These are phyloP conservation scores for Ypsolopha sequella DNA, from an alignment of 2,888 invertebrate species.

Conservation along the genomic window DNA sequence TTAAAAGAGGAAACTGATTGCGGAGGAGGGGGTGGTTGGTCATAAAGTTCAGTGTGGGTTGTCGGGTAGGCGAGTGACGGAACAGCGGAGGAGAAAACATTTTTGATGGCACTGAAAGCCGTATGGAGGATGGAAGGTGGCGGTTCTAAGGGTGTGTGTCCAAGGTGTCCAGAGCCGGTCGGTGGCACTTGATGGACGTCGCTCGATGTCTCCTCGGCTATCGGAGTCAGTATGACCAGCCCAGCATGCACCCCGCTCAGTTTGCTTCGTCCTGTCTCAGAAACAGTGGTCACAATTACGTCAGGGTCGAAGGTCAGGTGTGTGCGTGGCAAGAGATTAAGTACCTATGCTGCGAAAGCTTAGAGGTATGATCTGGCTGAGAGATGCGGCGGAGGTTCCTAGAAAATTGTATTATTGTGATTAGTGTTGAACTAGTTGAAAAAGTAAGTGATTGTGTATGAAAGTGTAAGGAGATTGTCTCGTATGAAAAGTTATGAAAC, in stretches of 20 bases:
- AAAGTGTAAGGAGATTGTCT: neutral
- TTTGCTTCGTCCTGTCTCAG: constrained; percentile 62
- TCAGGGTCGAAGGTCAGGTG: neutral
- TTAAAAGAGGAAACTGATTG: constrained; percentile 37
- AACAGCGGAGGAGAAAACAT: constrained; percentile 31
- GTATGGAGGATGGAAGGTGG: constrained; percentile 47
- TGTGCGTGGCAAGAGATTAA: constrained; percentile 8
- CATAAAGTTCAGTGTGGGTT: constrained; percentile 11
- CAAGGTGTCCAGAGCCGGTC: constrained; percentile 18
- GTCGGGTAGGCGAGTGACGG: constrained; percentile 14
- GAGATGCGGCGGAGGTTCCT: constrained; percentile 12
- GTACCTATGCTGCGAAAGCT: constrained; percentile 25
- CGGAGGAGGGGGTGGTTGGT: constrained; percentile 46
- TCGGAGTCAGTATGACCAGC: constrained; percentile 53
- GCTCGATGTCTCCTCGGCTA: constrained; percentile 30
- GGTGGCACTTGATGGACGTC: constrained; percentile 27
- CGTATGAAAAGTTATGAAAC: neutral
- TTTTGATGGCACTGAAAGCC: constrained; percentile 54
- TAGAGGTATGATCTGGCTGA: constrained; percentile 20
- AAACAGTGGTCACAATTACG: constrained; percentile 20
- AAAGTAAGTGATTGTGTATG: neutral
- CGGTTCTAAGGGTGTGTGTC: constrained; percentile 47
- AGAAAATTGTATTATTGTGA: constrained; percentile 11
- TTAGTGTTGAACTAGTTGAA: neutral
- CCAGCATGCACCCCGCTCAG: constrained; percentile 61